phyloP scores from a whole-genome alignment of 2,113 vertebrate species.

The Alectura lathami region DNA sequence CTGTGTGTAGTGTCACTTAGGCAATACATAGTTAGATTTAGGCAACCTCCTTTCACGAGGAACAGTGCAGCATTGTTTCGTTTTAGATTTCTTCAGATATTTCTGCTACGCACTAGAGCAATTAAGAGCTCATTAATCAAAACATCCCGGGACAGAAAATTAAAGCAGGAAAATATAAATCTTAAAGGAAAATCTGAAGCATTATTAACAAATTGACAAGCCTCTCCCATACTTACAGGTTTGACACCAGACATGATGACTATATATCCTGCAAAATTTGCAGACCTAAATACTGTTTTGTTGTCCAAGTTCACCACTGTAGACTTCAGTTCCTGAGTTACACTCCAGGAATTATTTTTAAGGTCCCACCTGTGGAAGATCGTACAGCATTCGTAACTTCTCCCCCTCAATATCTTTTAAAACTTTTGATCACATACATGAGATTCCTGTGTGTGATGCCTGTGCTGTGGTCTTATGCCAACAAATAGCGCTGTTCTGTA shows the following conservation, averaged over 20 bases:
- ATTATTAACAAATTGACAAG: not conserved
- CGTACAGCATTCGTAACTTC: not conserved
- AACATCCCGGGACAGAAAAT: not conserved
- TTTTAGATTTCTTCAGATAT: not conserved
- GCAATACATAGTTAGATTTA: too few species aligned
- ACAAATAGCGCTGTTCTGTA: not conserved
- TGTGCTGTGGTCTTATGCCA: not conserved
- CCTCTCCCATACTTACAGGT: slow-evolving; percentile 80
- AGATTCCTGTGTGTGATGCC: not conserved
- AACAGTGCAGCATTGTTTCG: not conserved
- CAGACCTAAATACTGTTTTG: slow-evolving; percentile 90
- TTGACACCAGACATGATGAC: slow-evolving; percentile 94
- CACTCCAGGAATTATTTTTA: slow-evolving; percentile 89
- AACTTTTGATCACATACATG: not conserved
- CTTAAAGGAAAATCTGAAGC: not conserved
- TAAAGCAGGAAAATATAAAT: not conserved
- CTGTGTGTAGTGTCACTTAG: not conserved
- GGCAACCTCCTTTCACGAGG: not conserved
- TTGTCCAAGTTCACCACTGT: slow-evolving; percentile 89
- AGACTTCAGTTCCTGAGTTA: slow-evolving; percentile 87
- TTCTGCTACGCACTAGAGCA: not conserved
- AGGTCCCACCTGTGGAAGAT: slow-evolving; percentile 86
- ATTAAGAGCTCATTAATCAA: not conserved
- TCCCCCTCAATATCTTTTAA: not conserved
- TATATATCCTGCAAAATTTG: slow-evolving; percentile 94